Conservation (phyloP, 2,888 invertebrate species). For the Serrognathus titanus region DNA sequence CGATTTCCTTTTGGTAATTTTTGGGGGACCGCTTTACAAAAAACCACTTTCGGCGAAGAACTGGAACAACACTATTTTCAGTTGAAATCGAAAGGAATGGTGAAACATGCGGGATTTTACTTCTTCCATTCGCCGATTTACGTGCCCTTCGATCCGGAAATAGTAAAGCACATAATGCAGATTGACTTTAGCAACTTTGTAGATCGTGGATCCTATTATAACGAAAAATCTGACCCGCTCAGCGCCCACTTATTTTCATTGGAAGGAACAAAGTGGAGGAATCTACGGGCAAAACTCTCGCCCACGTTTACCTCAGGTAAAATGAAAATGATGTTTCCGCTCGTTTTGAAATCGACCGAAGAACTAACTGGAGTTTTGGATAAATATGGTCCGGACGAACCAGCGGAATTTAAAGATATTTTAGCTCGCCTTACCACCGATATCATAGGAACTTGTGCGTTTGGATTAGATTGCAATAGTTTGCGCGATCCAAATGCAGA, state of each 20-base stretch:
- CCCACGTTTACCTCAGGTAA: conserved; percentile 25
- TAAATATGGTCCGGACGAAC: not conserved
- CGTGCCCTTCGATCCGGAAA: conserved; percentile 29
- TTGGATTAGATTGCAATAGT: conserved; percentile 14
- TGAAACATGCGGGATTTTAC: conserved; percentile 28
- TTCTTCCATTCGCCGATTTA: conserved; percentile 22
- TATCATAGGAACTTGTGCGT: conserved; percentile 12
- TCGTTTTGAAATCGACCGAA: not conserved
- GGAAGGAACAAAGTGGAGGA: conserved; percentile 57
- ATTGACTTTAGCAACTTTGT: conserved; percentile 59
- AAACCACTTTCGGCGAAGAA: not conserved
- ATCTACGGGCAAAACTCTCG: conserved; percentile 18
- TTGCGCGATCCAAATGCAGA: conserved; percentile 4
- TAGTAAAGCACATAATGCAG: conserved; percentile 47
- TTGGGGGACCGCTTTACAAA: not conserved
- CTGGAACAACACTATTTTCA: conserved; percentile 13
- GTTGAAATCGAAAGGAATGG: conserved; percentile 20
- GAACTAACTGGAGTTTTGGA: conserved; percentile 4
- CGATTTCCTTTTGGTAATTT: conserved; percentile 1
- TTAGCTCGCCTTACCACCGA: conserved; percentile 12
- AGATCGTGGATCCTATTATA: conserved; percentile 57
- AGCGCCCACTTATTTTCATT: conserved; percentile 56
- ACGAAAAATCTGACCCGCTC: conserved; percentile 56
- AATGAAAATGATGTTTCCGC: conserved; percentile 12
- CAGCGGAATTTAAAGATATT: conserved; percentile 10